These are phyloP conservation scores for Oxygymnocypris stewartii DNA, from an alignment of 2,113 vertebrate genomes.

Conservation along the genomic window DNA sequence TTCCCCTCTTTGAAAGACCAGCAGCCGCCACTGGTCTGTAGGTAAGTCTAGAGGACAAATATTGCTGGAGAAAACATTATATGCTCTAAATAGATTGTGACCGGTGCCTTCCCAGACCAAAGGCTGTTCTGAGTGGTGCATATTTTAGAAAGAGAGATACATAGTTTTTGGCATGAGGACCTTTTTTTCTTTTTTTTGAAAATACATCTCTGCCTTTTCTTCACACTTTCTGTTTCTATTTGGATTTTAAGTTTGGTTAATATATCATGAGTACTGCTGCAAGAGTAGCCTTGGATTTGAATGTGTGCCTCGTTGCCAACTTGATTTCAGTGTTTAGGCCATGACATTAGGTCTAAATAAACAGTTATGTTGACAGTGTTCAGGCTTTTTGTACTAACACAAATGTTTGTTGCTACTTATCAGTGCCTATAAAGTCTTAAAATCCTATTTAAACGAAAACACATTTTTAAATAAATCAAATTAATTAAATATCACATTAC, in stretches of 20 bases:
- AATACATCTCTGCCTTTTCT: background rate
- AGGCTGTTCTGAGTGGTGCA: background rate
- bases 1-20: too few species aligned
- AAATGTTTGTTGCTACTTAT: background rate
- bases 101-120: slow-evolving; percentile 40
- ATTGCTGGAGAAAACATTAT: slow-evolving; percentile 41
- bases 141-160: background rate
- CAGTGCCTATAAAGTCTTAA: background rate
- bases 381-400: background rate
- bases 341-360: background rate
- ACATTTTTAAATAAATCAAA: background rate
- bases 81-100: slow-evolving; percentile 27
- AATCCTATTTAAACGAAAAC: background rate
- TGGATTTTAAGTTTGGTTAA: background rate
- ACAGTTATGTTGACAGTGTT: too few species aligned
- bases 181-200: background rate
- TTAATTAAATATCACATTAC: too few species aligned
- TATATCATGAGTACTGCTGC: background rate
- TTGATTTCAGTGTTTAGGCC: background rate
- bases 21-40: too few species aligned
- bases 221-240: background rate
- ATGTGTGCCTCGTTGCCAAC: background rate
- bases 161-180: background rate
- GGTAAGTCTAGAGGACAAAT: slow-evolving; percentile 51
- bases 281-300: slow-evolving; percentile 15